phyloP scores from a whole-genome alignment of 2,797 vertebrate genomes.

The Cephalopachus bancanus region DNA sequence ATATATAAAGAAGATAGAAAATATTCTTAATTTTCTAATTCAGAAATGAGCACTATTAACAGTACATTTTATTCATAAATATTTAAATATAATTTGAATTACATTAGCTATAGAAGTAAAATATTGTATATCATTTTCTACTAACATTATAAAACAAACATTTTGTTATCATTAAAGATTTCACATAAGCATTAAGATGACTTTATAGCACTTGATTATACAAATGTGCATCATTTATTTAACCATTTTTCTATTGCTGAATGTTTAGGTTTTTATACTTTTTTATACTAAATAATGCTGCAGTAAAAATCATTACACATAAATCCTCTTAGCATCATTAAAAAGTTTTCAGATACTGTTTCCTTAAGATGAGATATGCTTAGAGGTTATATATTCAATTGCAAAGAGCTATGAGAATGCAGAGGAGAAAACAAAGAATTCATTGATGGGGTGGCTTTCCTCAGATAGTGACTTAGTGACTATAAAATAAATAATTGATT shows the following conservation, averaged over 20 bases:
- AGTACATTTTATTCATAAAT: constrained; percentile 52
- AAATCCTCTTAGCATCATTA: neutral
- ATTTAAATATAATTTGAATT: constrained; percentile 64
- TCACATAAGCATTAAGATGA: neutral
- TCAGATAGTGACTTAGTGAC: neutral
- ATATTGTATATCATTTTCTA: neutral
- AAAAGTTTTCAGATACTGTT: constrained; percentile 33
- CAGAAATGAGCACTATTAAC: constrained; percentile 18
- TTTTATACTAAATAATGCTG: constrained; percentile 36
- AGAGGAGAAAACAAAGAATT: constrained; percentile 7
- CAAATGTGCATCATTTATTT: constrained; percentile 20
- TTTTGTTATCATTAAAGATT: constrained; percentile 42
- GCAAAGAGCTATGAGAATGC: neutral
- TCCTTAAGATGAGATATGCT: constrained; percentile 17
- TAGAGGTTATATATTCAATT: neutral
- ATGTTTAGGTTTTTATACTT: constrained; percentile 14
- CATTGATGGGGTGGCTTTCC: neutral
- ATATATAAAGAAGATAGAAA: constrained; percentile 48
- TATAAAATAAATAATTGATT: constrained; percentile 1
- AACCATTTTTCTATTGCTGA: neutral
- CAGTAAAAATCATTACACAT: constrained; percentile 12
- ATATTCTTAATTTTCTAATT: constrained; percentile 40
- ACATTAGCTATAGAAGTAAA: constrained; percentile 30
- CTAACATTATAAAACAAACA: constrained; percentile 58
- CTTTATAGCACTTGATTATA: neutral